Percentiles rank a stretch among this genome's conserved stretches.
Conservation (phyloP, 2,113 vertebrate genomes). For the Labrus mixtus region DNA sequence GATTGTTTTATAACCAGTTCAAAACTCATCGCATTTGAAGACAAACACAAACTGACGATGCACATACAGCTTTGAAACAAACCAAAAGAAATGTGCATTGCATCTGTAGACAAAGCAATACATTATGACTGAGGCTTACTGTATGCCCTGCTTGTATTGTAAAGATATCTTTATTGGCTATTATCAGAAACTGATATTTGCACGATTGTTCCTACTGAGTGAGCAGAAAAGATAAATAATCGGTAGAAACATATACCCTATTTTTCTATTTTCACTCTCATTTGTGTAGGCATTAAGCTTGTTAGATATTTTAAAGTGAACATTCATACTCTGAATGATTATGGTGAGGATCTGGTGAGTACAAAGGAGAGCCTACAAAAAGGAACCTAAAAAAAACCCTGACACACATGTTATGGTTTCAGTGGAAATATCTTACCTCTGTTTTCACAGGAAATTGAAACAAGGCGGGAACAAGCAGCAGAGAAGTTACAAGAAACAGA, state of each 20-base stretch:
- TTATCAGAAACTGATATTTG: no score
- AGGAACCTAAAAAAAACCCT: background rate
- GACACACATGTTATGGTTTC: background rate
- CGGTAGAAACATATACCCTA: background rate
- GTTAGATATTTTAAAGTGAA: no score
- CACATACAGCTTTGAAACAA: no score
- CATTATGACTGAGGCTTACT: background rate
- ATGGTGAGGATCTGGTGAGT: background rate
- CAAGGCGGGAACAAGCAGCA: background rate
- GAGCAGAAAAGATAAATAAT: background rate
- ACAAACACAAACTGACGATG: no score
- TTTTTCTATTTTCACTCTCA: no score
- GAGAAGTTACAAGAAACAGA: background rate
- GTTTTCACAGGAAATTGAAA: conserved; percentile 52
- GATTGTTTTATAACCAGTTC: no score
- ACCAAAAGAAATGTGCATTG: no score
- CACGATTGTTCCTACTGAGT: background rate
- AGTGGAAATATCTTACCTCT: conserved; percentile 8
- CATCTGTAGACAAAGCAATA: background rate
- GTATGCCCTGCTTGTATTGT: no score
- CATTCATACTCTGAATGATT: no score
- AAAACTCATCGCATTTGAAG: no score
- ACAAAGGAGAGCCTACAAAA: background rate
- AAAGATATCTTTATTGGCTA: no score
- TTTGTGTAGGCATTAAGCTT: no score